Base-by-base conservation (phyloP, 1,140 invertebrate genomes). In the Lucilia sericata region DNA sequence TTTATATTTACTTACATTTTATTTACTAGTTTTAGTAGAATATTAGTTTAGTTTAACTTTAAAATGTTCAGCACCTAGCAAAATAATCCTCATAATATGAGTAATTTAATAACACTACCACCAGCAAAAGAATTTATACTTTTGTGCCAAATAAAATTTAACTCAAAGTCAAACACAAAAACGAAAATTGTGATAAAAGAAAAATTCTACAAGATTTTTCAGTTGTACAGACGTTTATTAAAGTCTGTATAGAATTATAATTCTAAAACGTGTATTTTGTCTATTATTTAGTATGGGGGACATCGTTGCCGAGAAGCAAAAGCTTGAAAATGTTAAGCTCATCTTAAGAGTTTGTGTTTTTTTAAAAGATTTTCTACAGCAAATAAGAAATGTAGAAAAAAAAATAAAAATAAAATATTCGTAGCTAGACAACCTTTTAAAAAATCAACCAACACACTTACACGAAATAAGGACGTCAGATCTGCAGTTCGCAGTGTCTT, bases 281-380 rank as follows among this genome's bases (percentile, higher is more conserved):
- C 7, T 70, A 25, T 70, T 25, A 30, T 30, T 36, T 4, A n/a
- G 74, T 76, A 30, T 76, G 76, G 47, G n/a, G 21, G 42, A 12
- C 13, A 55, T 14, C 12, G 12, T 55, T 55, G 17, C 17, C 7
- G 13, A 70, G 65, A 10, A 21, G 65, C 65, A 25, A 9, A 21
- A 70, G 65, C n/a, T 5, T 70, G 65, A 70, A 70, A 70, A 70
- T 70, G 65, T 70, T 70, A 70, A 70, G 65, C 65, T 70, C 65
- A 70, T 70, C 65, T 70, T 70, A 19, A 70, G 65, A 70, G 9
- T 70, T 7, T 70, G 19, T 70, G 2, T 70, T 70, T 19, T 65
- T 65, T 65, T 21, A 8, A 70, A 70, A 21, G n/a, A 25, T 21
- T 70, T 70, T 70, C 65, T 21, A 25, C 5, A 12, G 65, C 65